Evolutionary conservation across 2,888 invertebrate genomes (phyloP), one percentile per base, ranked within the genome.

Genomic region (Clepsis dumicolana): DNA sequence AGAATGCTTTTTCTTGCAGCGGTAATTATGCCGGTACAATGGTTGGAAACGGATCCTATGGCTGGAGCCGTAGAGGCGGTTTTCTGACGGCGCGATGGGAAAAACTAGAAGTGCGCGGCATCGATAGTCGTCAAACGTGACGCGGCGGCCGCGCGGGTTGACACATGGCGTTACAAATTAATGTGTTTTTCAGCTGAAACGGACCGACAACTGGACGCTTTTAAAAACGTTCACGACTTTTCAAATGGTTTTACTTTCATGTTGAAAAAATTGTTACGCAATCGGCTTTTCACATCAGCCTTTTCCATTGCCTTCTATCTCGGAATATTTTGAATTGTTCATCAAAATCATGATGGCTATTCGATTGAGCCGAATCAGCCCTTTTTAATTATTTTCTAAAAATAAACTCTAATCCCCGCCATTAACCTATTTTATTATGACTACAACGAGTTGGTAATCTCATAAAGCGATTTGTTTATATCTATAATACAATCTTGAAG

Each of bases 1-100:
- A 74, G 71, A 75, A 75, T 71, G 70, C 66, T 77, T 79, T 77
- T 79, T 76, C 68, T 66, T 53, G 64, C 67, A 64, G 53, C 10
- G 27, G 57, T 64, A 59, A 68, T 68, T 68, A 52, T 50, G 41
- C 57, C 32, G 52, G 24, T 25, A 29, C 27, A 52, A 57, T 52
- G n/a, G 16, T 25, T 25, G 4, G 57, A 29, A 57, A 41, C 24
- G 32, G 24, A 53, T 56, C 71, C 65, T 75, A 69, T 74, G 70
- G 62, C 69, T 64, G 35, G n/a, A 41, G 59, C 7, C 29, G 64
- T 70, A 74, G 64, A 64, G 71, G 27, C 62, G 53, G 50, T 64
- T 66, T 61, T 74, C 74, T 77, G 71, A 71, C 54, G 29, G 14
- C 24, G 25, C 38, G 61, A 57, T 62, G 65, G 71, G 74, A 74